Conservation (phyloP, 2,113 vertebrate species). For the Cephalopterus ornatus region DNA sequence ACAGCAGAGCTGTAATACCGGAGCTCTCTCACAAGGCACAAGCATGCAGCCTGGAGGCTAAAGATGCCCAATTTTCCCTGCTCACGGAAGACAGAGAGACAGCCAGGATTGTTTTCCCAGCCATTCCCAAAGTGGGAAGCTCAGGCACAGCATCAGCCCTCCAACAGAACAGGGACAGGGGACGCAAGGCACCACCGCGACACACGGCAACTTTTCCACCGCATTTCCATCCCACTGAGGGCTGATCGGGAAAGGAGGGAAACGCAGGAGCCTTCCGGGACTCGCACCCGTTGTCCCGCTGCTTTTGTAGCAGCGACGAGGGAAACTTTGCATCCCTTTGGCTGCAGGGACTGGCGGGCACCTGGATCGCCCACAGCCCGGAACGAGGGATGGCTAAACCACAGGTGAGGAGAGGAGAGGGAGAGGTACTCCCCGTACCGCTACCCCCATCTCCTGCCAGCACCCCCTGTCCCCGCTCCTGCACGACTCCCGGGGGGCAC, state of each 20-base stretch:
- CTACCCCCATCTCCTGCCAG: not conserved
- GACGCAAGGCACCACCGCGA: not conserved
- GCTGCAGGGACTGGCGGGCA: not conserved
- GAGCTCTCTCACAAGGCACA: not conserved
- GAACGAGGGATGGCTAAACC: not conserved
- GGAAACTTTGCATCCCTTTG: not conserved
- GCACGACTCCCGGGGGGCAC: not conserved
- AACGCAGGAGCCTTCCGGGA: not conserved
- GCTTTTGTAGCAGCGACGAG: not conserved
- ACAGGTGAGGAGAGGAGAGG: not conserved
- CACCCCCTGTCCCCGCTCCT: not conserved
- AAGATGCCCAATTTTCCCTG: not conserved
- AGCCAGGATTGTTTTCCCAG: not conserved
- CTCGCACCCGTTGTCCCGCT: not conserved
- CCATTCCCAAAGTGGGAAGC: not conserved
- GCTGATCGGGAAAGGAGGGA: not conserved
- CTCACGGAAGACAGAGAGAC: not conserved
- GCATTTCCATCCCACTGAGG: not conserved
- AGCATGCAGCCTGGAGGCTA: not conserved
- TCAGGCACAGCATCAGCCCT: not conserved
- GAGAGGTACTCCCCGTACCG: not conserved
- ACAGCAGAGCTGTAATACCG: not conserved
- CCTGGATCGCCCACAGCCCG: rapidly evolving
- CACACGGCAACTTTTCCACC: not conserved
- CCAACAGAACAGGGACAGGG: not conserved